Base-by-base conservation (phyloP, 2,888 invertebrate genomes). In the Melipona beecheii region DNA sequence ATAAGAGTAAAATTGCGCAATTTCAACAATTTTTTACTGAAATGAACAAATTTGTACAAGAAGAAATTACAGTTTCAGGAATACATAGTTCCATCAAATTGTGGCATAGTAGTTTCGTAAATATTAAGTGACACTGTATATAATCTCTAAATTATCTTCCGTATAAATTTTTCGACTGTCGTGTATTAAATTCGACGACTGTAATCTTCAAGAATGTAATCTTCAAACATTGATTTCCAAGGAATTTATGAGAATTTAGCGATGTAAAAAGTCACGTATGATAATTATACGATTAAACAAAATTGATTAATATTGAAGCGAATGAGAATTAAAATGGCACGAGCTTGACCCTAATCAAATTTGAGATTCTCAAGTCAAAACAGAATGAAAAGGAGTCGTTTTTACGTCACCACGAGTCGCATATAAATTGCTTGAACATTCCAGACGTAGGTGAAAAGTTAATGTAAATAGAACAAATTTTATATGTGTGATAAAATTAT, bases 401-500 rank as follows among this genome's bases (percentile, higher is more conserved):
- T 54, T 81, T 68, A 54, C 43, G 62, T 72, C 50, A 62, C 49
- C 50, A 21, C n/a, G 27, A 82, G 62, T 69, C 19, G 24, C 49
- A 24, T 70, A 64, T 69, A 54, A 69, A 78, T 58, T 68, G 60
- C 65, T 81, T 68, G 50, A 68, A 81, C 82, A 82, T 82, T 82
- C 82, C 82, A 75, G 31, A n/a, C 43, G n/a, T 82, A 75, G 65
- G 60, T 70, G 64, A 83, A 83, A 82, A 58, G 52, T 83, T 77
- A 70, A 56, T 88, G 89, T 88, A 88, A 79, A 88, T 88, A 89
- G 81, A 79, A 83, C 62, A 81, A 81, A 89, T 80, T 82, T 89
- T 75, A 73, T 81, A 89, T 89, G 86, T 89, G 89, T 89, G 89
- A 89, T 89, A 89, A 81, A 86, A 83, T 74, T 83, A 87, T 75